Conservation (phyloP, 2,888 invertebrate genomes). For the Pherbina coryleti region DNA sequence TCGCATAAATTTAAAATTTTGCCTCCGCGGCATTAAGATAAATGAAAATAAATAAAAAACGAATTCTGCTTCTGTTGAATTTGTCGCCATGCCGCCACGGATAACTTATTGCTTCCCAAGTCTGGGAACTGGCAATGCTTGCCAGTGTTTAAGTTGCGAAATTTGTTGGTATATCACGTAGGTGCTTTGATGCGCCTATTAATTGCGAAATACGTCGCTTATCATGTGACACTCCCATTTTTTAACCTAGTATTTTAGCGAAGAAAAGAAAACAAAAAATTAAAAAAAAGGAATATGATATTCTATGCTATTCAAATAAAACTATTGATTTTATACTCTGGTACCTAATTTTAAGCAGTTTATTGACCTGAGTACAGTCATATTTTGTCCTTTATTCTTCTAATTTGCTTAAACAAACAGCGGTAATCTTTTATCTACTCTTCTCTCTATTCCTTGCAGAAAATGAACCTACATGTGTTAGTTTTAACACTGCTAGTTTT, state of each 20-base stretch:
- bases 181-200: conserved; percentile 6
- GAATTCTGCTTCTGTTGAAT: not conserved
- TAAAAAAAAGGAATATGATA: not conserved
- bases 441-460: conserved; percentile 57
- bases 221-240: conserved; percentile 25
- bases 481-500: conserved; percentile 66
- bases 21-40: not conserved
- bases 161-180: conserved; percentile 21
- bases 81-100: not conserved
- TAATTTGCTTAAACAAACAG: not conserved
- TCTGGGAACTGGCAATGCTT: not conserved
- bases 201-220: conserved; percentile 1
- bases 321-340: not conserved
- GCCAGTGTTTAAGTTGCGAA: not conserved
- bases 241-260: not conserved
- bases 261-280: not conserved
- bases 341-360: not conserved
- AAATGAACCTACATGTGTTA: conserved; percentile 68
- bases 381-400: not conserved
- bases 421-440: too few relatives aligned
- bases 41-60: not conserved
- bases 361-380: not conserved
- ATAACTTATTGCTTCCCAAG: not conserved
- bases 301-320: not conserved
- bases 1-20: not conserved